A percentile compares a stretch with the other conserved stretches of the same genome.
Conservation (phyloP, 2,888 invertebrate species). For the Oligia strigilis region DNA sequence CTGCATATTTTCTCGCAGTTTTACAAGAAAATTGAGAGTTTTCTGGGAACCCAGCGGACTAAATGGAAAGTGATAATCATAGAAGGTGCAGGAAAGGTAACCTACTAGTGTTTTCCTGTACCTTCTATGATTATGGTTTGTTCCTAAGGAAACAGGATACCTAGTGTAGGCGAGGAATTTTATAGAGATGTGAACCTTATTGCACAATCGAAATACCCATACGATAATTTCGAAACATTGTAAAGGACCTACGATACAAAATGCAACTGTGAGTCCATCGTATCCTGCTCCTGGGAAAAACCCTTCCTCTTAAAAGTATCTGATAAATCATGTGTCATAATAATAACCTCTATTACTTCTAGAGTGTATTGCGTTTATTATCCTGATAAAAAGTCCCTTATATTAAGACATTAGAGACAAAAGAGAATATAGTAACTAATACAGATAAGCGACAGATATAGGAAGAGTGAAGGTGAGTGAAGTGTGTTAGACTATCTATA, state of each 20-base stretch:
- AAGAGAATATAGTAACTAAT: neutral
- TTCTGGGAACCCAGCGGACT: neutral
- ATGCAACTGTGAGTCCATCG: neutral
- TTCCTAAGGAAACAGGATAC: neutral
- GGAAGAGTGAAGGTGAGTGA: neutral
- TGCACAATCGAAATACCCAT: neutral
- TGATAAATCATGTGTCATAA: neutral
- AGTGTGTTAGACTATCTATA: neutral
- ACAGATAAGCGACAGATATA: neutral
- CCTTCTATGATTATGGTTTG: neutral
- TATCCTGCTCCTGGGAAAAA: neutral
- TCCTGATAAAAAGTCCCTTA: neutral
- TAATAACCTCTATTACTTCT: neutral
- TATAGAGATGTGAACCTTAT: neutral
- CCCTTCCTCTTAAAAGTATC: neutral
- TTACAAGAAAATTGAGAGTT: neutral
- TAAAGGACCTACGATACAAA: neutral
- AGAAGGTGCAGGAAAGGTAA: conserved; percentile 15
- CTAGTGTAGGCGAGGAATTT: neutral
- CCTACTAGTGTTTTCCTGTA: neutral
- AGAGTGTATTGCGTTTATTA: neutral
- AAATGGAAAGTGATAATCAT: conserved; percentile 29
- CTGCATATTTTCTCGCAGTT: conserved; percentile 48
- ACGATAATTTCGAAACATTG: neutral
- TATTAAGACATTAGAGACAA: neutral